Evolutionary conservation across 2,797 vertebrate species (phyloP).

Genomic region (Phataginus tricuspis): DNA sequence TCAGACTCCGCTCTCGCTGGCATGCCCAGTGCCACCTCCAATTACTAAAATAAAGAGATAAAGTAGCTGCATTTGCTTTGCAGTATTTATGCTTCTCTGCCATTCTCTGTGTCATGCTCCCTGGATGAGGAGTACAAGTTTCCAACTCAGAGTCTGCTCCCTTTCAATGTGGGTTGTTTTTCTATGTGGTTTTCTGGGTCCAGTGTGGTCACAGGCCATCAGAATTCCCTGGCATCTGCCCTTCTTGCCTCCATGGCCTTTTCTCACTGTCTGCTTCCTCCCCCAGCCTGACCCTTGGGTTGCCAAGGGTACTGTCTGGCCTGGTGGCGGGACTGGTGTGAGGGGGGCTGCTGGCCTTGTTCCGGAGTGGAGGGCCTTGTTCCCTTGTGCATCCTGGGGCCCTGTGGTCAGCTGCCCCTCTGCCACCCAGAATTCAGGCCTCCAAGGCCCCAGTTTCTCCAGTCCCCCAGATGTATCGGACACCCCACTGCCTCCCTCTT

Average conservation of each 20-base stretch:
- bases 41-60: background rate
- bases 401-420: background rate
- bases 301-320: background rate
- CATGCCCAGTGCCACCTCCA: background rate
- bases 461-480: background rate
- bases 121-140: background rate
- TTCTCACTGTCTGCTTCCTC: background rate
- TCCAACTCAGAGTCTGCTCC: background rate
- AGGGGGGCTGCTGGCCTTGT: too few species aligned
- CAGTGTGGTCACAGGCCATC: background rate
- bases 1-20: background rate
- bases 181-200: background rate
- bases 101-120: background rate
- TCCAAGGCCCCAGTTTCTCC: background rate
- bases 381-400: background rate
- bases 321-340: background rate
- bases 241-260: background rate
- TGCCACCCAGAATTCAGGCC: background rate
- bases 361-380: accelerated
- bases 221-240: background rate
- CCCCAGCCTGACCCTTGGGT: accelerated
- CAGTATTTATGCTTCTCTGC: background rate
- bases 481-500: background rate
- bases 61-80: background rate
- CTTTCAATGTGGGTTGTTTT: background rate